Conservation (phyloP, 2,113 vertebrate species). For the Gasterosteus nipponicus region DNA sequence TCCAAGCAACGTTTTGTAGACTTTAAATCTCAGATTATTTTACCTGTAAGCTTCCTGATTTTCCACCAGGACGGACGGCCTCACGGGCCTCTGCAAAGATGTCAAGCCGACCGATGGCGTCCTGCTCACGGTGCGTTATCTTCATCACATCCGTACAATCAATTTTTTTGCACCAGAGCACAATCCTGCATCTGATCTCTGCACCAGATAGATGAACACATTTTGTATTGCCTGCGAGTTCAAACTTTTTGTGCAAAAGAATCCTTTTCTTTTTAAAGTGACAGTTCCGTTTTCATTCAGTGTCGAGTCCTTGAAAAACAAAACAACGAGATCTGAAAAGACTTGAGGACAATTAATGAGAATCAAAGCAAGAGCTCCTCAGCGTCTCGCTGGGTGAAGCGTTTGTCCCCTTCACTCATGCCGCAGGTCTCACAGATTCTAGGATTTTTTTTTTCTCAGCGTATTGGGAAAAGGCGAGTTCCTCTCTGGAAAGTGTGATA, state of each 20-base stretch:
- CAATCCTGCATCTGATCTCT: background rate
- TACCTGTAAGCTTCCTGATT: background rate
- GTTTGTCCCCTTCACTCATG: constrained; percentile 70
- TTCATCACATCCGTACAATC: background rate
- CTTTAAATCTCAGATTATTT: background rate
- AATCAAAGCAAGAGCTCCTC: constrained; percentile 39
- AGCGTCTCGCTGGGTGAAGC: constrained; percentile 32
- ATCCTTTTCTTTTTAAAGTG: background rate
- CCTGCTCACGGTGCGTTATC: background rate
- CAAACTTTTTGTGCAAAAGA: background rate
- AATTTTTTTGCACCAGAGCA: background rate
- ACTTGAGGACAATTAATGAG: constrained; percentile 15
- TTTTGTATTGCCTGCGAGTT: background rate
- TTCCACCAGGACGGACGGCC: too few species aligned
- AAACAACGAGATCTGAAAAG: background rate
- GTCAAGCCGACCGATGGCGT: background rate
- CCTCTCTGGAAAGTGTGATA: constrained; percentile 79
- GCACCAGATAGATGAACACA: background rate
- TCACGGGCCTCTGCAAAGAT: too few species aligned
- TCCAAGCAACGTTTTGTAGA: background rate
- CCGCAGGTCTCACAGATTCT: constrained; percentile 57
- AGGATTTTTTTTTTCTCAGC: constrained; percentile 51
- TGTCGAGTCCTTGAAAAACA: background rate
- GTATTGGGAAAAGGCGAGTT: constrained; percentile 65
- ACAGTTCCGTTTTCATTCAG: background rate